A percentile compares a stretch with the other conserved stretches of the same genome.
Evolutionary conservation across 2,113 vertebrate species (phyloP).

Genomic region (Lycaon pictus): DNA sequence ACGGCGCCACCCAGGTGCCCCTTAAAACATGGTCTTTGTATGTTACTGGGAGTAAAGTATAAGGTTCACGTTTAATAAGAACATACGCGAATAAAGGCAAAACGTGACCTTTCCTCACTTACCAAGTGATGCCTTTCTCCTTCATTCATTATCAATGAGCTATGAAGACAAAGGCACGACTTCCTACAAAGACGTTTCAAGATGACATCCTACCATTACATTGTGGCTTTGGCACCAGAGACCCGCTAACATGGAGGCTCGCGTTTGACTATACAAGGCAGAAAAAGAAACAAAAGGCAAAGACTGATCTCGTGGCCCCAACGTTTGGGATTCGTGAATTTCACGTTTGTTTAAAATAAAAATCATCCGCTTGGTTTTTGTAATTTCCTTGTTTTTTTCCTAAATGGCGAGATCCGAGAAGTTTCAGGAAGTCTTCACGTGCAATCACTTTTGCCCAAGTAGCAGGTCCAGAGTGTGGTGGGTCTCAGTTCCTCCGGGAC

Average conservation of each 20-base stretch:
- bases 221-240: conserved; percentile 4
- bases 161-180: conserved; percentile 39
- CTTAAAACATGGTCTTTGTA: not conserved
- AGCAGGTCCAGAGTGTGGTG: not conserved
- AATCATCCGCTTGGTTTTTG: conserved; percentile 32
- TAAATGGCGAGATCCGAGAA: not conserved
- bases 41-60: not conserved
- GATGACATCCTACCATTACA: not conserved
- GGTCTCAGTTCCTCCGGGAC: not conserved
- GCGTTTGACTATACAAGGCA: conserved; percentile 48
- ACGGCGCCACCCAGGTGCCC: not conserved
- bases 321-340: conserved; percentile 44
- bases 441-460: not conserved
- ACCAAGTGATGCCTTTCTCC: not conserved
- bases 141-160: conserved; percentile 21
- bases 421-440: not conserved
- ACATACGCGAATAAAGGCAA: not conserved
- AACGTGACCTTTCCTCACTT: not conserved
- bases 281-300: conserved; percentile 45
- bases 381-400: conserved; percentile 55
- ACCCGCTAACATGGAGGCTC: not conserved
- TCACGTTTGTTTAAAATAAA: conserved; percentile 33
- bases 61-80: not conserved
- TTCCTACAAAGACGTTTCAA: conserved; percentile 58
- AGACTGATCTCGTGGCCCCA: not conserved